phyloP scores from a whole-genome alignment of 37 sponge, comb jelly and placozoan species.

The Mnemiopsis leidyi region DNA sequence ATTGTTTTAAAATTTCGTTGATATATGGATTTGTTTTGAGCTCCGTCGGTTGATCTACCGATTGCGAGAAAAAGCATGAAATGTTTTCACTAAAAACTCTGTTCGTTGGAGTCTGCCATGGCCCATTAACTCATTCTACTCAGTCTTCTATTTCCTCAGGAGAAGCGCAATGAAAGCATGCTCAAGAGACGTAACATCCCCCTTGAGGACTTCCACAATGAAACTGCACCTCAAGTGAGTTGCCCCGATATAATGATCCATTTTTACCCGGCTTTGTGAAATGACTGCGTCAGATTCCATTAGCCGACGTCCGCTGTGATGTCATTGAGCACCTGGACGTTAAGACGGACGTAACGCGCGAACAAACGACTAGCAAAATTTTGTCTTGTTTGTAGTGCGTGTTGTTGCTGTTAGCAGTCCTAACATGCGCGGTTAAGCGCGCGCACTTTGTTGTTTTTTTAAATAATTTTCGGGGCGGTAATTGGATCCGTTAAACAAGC shows the following conservation, averaged over 20 bases:
- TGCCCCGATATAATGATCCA: background rate
- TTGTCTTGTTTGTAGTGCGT: background rate
- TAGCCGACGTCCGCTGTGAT: background rate
- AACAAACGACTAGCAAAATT: conserved; percentile 16
- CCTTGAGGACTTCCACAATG: conserved; percentile 7
- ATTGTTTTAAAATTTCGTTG: background rate
- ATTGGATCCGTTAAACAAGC: background rate
- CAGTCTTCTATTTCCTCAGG: no score
- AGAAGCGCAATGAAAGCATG: conserved; percentile 49
- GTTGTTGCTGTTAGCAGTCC: background rate
- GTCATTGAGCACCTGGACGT: background rate
- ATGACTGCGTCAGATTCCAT: background rate
- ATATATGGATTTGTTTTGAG: no score
- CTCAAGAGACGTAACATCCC: conserved; percentile 40
- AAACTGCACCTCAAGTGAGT: background rate
- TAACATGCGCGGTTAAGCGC: background rate
- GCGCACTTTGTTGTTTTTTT: background rate
- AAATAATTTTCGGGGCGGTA: conserved; percentile 5
- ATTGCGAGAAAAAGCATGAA: no score
- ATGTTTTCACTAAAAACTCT: no score
- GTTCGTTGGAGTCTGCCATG: no score
- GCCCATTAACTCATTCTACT: no score
- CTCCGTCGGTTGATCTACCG: no score
- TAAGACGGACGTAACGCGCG: background rate
- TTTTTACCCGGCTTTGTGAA: background rate